Percentiles rank a stretch among this genome's conserved stretches.
phyloP scores from a whole-genome alignment of 2,888 invertebrate species.

The Bimastos eiseni region DNA sequence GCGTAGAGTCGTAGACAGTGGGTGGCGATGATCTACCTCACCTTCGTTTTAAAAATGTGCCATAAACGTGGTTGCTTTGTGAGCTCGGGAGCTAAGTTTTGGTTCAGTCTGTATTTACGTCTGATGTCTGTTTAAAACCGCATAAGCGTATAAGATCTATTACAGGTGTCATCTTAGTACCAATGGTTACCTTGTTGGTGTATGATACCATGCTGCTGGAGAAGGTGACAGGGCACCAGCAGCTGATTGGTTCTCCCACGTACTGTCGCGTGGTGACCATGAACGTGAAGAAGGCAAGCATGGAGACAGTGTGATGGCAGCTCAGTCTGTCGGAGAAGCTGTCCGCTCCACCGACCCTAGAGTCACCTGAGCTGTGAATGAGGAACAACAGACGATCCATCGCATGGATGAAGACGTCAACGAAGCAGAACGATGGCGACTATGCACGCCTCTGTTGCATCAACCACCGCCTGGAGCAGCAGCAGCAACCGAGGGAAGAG shows the following conservation, averaged over 20 bases:
- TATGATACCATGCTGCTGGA: slow-evolving; percentile 41
- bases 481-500: background rate
- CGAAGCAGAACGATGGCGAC: background rate
- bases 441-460: no score
- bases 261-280: slow-evolving; percentile 39
- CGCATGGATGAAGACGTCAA: background rate
- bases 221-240: slow-evolving; percentile 46
- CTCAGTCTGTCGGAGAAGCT: slow-evolving; percentile 46
- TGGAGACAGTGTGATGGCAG: slow-evolving; percentile 43
- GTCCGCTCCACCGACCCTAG: slow-evolving; percentile 42
- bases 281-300: slow-evolving; percentile 33
- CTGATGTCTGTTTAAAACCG: background rate
- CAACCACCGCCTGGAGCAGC: background rate
- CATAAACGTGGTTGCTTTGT: no score
- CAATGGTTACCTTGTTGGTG: slow-evolving; percentile 51
- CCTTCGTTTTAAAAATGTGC: no score
- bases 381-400: slow-evolving; percentile 44
- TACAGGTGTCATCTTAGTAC: background rate
- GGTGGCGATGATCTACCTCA: no score
- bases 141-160: background rate
- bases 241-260: slow-evolving; percentile 44
- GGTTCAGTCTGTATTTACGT: no score
- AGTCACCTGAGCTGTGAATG: slow-evolving; percentile 40
- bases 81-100: no score
- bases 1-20: no score